A percentile compares a stretch with the other conserved stretches of the same genome.
phyloP scores from a whole-genome alignment of 2,888 invertebrate species.

The Copidosoma aretas region DNA sequence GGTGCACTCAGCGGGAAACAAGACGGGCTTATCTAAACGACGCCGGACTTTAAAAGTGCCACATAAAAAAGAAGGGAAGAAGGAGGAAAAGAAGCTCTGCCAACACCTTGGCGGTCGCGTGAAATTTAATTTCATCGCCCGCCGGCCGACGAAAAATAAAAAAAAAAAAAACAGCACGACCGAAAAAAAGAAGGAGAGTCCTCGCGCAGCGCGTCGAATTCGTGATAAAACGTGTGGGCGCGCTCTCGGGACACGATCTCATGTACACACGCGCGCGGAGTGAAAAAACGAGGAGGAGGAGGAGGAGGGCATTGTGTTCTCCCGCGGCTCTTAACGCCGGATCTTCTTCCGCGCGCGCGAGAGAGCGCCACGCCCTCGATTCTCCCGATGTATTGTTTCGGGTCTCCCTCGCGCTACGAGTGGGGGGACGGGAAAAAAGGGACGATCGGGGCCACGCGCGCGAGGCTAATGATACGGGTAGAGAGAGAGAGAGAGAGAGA shows the following conservation, averaged over 20 bases:
- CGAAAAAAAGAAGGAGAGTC: neutral
- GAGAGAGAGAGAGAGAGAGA: neutral
- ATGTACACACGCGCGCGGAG: neutral
- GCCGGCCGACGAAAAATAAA: neutral
- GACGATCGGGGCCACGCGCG: conserved; percentile 1
- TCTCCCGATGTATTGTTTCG: neutral
- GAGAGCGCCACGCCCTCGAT: conserved; percentile 23
- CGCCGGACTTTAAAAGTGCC: too few relatives aligned
- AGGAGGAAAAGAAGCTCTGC: too few relatives aligned
- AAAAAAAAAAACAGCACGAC: neutral
- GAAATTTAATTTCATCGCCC: too few relatives aligned
- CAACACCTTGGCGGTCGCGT: too few relatives aligned
- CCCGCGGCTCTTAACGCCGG: neutral
- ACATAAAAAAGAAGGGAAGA: too few relatives aligned
- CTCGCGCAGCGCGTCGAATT: too few relatives aligned
- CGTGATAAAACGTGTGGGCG: neutral
- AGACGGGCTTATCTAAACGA: too few relatives aligned
- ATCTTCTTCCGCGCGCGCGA: conserved; percentile 13
- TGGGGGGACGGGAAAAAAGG: neutral
- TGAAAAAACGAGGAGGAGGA: neutral
- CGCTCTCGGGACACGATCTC: neutral
- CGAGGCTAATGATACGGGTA: conserved; percentile 5
- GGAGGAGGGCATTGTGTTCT: neutral
- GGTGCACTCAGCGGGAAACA: too few relatives aligned
- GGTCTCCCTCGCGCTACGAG: neutral